These are phyloP conservation scores for Laterallus jamaicensis DNA, from an alignment of 2,113 vertebrate genomes.

Conservation along the genomic window DNA sequence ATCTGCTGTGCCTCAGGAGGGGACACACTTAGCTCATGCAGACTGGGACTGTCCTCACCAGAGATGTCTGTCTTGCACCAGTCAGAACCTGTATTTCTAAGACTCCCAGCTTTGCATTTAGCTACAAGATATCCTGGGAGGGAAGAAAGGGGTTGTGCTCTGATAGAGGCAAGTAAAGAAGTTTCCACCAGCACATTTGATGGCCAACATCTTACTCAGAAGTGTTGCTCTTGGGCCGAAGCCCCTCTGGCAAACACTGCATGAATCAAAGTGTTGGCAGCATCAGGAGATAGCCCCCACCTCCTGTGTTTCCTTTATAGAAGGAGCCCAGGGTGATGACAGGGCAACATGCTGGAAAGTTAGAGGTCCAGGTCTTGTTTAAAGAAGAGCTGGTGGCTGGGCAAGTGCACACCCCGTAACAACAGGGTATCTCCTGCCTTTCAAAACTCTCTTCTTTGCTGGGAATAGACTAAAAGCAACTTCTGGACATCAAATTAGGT, in stretches of 20 bases:
- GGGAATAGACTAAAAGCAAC: background rate
- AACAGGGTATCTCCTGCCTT: background rate
- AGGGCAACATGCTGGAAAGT: background rate
- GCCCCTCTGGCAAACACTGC: background rate
- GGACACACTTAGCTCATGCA: background rate
- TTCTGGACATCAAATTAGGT: background rate
- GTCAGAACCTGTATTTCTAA: background rate
- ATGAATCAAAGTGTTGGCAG: fast-evolving
- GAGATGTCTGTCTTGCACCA: fast-evolving
- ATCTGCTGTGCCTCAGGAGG: background rate
- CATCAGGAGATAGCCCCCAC: fast-evolving
- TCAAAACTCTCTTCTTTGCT: background rate
- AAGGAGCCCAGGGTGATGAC: background rate
- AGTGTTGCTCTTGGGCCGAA: background rate
- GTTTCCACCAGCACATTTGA: background rate
- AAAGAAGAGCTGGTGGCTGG: background rate
- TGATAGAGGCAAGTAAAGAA: fast-evolving
- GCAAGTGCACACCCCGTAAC: fast-evolving
- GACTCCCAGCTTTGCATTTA: background rate
- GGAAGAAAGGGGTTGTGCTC: background rate
- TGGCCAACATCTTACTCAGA: background rate
- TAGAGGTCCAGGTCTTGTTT: background rate
- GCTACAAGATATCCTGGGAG: background rate
- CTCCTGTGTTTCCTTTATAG: background rate
- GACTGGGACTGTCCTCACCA: background rate